These are phyloP conservation scores for Caenorhabditis imperialis DNA, from an alignment of 2,888 invertebrate genomes.

Conservation along the genomic window DNA sequence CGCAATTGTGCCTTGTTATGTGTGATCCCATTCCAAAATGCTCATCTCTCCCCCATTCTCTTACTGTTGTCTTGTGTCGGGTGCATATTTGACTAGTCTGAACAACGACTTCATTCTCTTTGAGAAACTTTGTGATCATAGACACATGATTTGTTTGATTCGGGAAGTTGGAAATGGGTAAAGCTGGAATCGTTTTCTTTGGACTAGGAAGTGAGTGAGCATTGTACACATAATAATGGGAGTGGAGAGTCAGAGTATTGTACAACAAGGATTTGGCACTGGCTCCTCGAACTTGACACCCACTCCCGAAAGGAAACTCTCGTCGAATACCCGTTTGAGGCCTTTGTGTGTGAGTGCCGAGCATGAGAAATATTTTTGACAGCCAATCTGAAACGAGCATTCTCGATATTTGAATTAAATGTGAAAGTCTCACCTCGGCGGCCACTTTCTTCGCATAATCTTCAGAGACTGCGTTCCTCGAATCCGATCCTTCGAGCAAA, in stretches of 20 bases:
- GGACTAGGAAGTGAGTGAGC: constrained; percentile 49
- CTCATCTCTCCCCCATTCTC: constrained; percentile 13
- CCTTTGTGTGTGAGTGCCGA: constrained; percentile 71
- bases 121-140: background rate
- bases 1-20: constrained; percentile 31
- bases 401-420: no score
- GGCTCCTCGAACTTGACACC: constrained; percentile 61
- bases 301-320: constrained; percentile 67
- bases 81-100: constrained; percentile 30
- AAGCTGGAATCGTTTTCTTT: constrained; percentile 22
- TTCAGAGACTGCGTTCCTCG: constrained; percentile 54
- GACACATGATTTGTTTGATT: background rate
- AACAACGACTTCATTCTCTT: constrained; percentile 38
- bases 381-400: constrained; percentile 63
- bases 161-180: constrained; percentile 1
- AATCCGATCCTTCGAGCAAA: constrained; percentile 49
- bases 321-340: constrained; percentile 73
- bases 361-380: constrained; percentile 64
- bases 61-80: constrained; percentile 25
- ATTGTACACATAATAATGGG: constrained; percentile 25
- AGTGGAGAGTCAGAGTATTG: constrained; percentile 24
- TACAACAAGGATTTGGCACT: constrained; percentile 58
- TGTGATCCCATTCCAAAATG: constrained; percentile 46
- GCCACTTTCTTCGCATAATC: constrained; percentile 55
- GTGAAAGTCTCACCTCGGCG: constrained; percentile 28